These are phyloP conservation scores for Cheilosia vulpina DNA, from an alignment of 2,888 invertebrate species.

Conservation along the genomic window DNA sequence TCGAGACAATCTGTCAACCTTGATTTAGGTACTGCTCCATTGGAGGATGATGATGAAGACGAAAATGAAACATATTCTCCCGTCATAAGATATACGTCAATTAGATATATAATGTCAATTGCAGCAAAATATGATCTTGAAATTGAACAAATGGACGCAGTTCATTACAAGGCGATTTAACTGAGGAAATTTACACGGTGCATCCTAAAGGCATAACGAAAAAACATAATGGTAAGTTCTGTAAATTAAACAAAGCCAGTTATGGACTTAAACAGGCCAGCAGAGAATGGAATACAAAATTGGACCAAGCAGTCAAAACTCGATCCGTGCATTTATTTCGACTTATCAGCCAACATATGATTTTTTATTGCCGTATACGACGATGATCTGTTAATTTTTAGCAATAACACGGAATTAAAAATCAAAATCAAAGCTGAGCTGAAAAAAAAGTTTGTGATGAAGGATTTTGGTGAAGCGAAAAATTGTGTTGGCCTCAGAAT, in stretches of 20 bases:
- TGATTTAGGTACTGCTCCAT: neutral
- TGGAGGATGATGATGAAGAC: slow-evolving; percentile 21
- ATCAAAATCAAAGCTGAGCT: too few species aligned
- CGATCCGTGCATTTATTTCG: neutral
- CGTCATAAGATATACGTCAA: neutral
- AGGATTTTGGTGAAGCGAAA: too few species aligned
- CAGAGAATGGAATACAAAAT: neutral
- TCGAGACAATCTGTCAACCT: neutral
- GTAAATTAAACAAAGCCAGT: slow-evolving; percentile 55
- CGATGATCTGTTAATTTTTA: neutral
- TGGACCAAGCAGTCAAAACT: slow-evolving; percentile 35
- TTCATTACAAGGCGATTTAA: neutral
- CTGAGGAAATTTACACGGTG: neutral
- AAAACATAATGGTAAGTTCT: neutral
- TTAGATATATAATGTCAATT: neutral
- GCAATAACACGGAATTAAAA: too few species aligned
- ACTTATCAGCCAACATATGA: neutral
- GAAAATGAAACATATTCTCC: neutral
- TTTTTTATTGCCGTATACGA: neutral
- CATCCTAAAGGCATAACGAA: too few species aligned
- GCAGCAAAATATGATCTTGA: slow-evolving; percentile 1
- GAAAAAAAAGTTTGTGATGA: too few species aligned
- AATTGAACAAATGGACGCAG: neutral
- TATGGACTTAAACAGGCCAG: neutral
- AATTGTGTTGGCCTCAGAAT: too few species aligned